A percentile compares a stretch with the other conserved stretches of the same genome.
These are phyloP conservation scores for Columba janthina DNA, from an alignment of 2,113 vertebrate genomes.

Conservation along the genomic window DNA sequence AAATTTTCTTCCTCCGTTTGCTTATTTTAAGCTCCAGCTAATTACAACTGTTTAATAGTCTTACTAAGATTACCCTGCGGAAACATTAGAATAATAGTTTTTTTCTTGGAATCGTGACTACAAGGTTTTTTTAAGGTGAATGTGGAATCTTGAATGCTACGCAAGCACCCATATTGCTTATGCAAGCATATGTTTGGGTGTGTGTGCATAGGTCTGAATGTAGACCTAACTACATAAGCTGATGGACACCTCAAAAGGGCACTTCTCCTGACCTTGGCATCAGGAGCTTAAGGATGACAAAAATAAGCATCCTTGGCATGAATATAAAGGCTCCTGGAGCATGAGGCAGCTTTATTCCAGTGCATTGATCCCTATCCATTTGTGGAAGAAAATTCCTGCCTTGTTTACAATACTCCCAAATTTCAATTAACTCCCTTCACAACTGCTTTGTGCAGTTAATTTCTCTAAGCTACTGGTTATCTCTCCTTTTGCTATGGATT, in stretches of 20 bases:
- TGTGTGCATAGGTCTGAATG: background rate
- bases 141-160: background rate
- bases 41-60: conserved; percentile 42
- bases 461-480: background rate
- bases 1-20: conserved; percentile 26
- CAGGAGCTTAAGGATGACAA: conserved; percentile 28
- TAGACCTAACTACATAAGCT: background rate
- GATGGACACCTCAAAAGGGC: background rate
- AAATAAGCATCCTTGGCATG: background rate
- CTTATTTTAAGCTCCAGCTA: conserved; percentile 46
- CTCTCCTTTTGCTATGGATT: background rate
- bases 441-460: background rate
- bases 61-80: conserved; percentile 31
- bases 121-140: background rate
- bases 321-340: background rate
- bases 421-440: background rate
- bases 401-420: background rate
- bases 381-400: background rate
- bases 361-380: background rate
- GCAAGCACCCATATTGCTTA: background rate
- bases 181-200: background rate
- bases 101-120: conserved; percentile 16
- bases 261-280: conserved; percentile 6
- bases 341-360: background rate
- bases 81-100: conserved; percentile 1